Percentiles rank a stretch among this genome's conserved stretches.
phyloP scores from a whole-genome alignment of 2,797 vertebrate species.

The Psittacula echo region DNA sequence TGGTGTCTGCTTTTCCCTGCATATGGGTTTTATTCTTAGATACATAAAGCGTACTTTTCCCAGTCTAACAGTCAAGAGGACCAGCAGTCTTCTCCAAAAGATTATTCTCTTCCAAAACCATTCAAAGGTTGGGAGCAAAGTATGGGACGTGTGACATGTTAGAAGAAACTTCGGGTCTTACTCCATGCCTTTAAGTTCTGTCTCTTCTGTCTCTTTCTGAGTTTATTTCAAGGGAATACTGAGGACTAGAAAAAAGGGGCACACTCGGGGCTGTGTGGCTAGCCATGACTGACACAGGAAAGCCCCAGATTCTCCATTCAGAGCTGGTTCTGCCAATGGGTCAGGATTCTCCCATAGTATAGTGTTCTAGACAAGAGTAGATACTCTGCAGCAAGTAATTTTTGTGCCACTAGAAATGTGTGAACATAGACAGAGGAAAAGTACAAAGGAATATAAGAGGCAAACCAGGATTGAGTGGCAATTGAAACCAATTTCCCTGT shows the following conservation, averaged over 20 bases:
- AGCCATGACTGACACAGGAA: not conserved
- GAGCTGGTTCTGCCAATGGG: not conserved
- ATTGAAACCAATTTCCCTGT: not conserved
- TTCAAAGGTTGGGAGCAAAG: not conserved
- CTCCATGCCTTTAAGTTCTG: not conserved
- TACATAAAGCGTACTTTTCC: not conserved
- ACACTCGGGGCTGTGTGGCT: accelerated
- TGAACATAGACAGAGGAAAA: not conserved
- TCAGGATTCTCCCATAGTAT: not conserved
- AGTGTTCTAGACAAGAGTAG: not conserved
- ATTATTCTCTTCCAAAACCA: not conserved
- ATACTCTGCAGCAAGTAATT: not conserved
- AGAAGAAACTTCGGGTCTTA: not conserved
- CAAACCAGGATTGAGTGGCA: not conserved
- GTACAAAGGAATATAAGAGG: not conserved
- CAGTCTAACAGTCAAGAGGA: not conserved
- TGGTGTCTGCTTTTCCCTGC: not conserved
- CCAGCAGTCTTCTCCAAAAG: not conserved
- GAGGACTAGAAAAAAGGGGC: no score
- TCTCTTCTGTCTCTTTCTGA: not conserved
- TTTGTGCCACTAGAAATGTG: not conserved
- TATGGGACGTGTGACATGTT: not conserved
- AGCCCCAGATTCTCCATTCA: not conserved
- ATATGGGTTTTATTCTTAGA: not conserved
- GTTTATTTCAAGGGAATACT: not conserved